These are phyloP conservation scores for Labroides dimidiatus DNA, from an alignment of 2,797 vertebrate species.

Conservation along the genomic window DNA sequence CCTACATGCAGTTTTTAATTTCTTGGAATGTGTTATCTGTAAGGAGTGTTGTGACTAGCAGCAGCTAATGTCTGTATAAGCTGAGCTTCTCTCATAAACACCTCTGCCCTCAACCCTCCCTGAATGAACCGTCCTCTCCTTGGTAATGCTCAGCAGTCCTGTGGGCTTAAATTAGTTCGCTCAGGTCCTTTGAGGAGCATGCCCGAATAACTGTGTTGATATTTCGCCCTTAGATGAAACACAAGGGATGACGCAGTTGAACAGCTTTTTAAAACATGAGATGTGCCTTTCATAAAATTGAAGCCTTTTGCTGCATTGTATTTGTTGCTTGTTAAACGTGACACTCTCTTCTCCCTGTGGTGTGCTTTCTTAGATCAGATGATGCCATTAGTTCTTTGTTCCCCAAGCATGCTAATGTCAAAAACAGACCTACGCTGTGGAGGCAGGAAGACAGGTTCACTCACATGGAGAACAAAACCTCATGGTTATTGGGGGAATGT, in stretches of 20 bases:
- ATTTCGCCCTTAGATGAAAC: constrained; percentile 9
- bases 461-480: background rate
- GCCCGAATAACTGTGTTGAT: constrained; percentile 2
- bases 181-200: background rate
- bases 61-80: background rate
- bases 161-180: constrained; percentile 34
- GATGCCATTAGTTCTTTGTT: background rate
- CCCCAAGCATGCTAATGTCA: constrained; percentile 14
- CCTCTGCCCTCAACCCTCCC: constrained; percentile 1
- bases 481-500: background rate
- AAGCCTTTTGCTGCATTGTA: no score
- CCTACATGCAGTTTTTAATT: background rate
- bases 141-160: constrained; percentile 14
- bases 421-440: constrained; percentile 9
- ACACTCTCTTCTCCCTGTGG: no score
- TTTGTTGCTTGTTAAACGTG: no score
- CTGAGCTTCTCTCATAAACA: constrained; percentile 8
- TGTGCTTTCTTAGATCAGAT: background rate
- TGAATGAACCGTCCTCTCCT: background rate
- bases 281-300: no score
- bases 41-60: constrained; percentile 11
- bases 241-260: background rate
- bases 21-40: constrained; percentile 1
- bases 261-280: no score
- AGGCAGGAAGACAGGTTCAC: background rate